phyloP scores from a whole-genome alignment of 2,113 vertebrate genomes.

The Kobus ellipsiprymnus region DNA sequence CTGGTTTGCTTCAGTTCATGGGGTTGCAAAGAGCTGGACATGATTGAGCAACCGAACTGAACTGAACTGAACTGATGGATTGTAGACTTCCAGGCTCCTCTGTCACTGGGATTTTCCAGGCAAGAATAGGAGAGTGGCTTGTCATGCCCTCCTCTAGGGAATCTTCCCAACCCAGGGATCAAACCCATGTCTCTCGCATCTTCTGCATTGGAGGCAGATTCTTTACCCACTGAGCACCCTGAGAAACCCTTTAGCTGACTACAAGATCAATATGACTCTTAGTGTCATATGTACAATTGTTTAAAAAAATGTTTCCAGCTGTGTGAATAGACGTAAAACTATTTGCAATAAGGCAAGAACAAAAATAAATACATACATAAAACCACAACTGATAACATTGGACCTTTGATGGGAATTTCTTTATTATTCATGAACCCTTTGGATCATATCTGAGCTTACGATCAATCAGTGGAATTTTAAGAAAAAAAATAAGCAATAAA shows the following conservation, averaged over 20 bases:
- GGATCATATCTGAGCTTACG: not conserved
- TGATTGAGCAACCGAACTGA: not conserved
- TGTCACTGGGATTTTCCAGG: not conserved
- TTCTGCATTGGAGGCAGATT: not conserved
- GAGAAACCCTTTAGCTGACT: not conserved
- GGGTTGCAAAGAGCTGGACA: not conserved
- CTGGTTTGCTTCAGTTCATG: not conserved
- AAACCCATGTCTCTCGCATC: not conserved
- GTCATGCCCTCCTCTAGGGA: not conserved
- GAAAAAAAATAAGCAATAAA: not conserved
- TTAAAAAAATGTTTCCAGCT: not conserved
- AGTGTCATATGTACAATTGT: not conserved
- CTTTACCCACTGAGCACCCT: not conserved
- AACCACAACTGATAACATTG: not conserved
- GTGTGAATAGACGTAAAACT: not conserved
- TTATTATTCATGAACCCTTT: not conserved
- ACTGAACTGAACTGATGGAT: too few species aligned
- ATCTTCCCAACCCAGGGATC: not conserved
- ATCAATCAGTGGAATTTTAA: not conserved
- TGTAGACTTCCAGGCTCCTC: not conserved
- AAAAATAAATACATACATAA: not conserved
- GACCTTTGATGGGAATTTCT: not conserved
- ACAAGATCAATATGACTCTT: not conserved
- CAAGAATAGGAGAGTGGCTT: not conserved
- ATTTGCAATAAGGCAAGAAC: not conserved